Percentiles rank a stretch among this genome's conserved stretches.
Evolutionary conservation across 2,797 vertebrate species (phyloP).

Genomic region (Galago senegalensis): DNA sequence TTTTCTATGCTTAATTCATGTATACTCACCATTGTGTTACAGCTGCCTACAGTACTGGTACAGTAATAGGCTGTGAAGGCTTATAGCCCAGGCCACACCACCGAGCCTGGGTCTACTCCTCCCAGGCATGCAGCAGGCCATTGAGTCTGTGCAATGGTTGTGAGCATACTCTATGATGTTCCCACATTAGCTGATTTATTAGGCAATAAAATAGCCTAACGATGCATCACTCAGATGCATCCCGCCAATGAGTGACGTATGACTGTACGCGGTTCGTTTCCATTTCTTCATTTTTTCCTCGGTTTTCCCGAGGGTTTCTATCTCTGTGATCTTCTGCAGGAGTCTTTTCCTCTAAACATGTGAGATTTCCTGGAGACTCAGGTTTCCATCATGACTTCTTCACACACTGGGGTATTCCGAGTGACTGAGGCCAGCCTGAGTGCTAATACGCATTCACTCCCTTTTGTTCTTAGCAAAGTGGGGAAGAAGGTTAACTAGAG

Average conservation of each 20-base stretch:
- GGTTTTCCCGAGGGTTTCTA: background rate
- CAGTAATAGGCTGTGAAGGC: background rate
- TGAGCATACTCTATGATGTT: background rate
- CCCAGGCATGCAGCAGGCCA: background rate
- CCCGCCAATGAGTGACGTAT: too few species aligned
- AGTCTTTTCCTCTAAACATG: background rate
- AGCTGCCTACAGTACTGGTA: too few species aligned
- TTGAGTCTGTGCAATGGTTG: background rate
- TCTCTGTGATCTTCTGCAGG: background rate
- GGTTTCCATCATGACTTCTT: background rate
- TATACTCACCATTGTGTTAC: background rate
- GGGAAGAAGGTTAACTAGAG: background rate
- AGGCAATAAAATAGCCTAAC: background rate
- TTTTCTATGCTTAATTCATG: background rate
- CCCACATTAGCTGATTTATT: background rate
- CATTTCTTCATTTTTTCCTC: background rate
- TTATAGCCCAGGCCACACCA: too few species aligned
- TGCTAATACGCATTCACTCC: background rate
- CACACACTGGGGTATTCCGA: rapidly evolving
- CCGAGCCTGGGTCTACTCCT: too few species aligned
- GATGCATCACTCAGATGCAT: background rate
- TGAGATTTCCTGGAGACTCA: background rate
- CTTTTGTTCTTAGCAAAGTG: background rate
- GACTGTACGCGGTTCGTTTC: background rate
- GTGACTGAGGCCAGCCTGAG: background rate